A percentile compares a stretch with the other conserved stretches of the same genome.
Evolutionary conservation across 2,113 vertebrate genomes (phyloP).

Genomic region (Macquaria australasica): DNA sequence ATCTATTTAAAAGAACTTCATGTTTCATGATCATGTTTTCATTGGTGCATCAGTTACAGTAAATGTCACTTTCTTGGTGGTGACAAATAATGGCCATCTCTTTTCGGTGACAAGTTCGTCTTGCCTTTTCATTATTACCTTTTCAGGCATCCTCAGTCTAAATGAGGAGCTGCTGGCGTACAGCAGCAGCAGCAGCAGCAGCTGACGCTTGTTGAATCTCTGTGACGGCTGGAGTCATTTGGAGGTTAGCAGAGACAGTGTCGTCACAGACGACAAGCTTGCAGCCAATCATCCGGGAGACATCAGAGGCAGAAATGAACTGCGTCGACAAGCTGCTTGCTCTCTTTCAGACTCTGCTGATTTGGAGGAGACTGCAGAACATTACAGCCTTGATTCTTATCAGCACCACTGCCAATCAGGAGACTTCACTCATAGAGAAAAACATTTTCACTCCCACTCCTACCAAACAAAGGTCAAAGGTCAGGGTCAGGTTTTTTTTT

Average conservation of each 20-base stretch:
- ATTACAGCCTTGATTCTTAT: conserved; percentile 12
- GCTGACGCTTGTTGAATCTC: background rate
- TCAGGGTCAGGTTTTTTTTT: background rate
- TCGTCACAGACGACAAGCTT: background rate
- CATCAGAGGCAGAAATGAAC: conserved; percentile 36
- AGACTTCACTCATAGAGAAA: background rate
- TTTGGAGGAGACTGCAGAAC: background rate
- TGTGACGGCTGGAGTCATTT: conserved; percentile 35
- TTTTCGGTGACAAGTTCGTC: background rate
- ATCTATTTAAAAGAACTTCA: background rate
- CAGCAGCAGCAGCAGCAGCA: background rate
- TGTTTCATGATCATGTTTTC: too few species aligned
- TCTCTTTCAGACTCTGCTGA: conserved; percentile 17
- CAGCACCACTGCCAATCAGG: background rate
- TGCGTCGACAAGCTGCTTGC: conserved; percentile 22
- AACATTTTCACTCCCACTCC: background rate
- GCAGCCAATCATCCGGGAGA: conserved; percentile 15
- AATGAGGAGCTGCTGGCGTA: background rate
- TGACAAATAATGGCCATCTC: background rate
- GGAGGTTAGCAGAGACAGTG: conserved; percentile 34
- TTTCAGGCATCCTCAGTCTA: background rate
- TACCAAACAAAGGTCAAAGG: conserved; percentile 7
- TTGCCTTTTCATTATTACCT: background rate
- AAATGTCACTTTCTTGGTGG: background rate
- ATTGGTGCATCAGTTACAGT: background rate